Evolutionary conservation across 1,140 invertebrate genomes (phyloP).

Genomic region (Protaetia brevitarsis): DNA sequence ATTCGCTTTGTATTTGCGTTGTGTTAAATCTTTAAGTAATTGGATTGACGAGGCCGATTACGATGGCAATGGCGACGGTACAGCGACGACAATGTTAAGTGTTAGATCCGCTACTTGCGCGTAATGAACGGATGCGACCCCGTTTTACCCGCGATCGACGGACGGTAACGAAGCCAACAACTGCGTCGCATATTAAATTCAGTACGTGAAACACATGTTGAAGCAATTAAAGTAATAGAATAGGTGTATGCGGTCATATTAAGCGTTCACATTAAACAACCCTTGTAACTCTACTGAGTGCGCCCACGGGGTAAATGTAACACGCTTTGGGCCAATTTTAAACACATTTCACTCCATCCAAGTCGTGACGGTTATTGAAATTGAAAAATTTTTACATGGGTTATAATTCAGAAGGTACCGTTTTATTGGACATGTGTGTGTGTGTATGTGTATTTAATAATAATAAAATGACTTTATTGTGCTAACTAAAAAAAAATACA

Average conservation of each 20-base stretch:
- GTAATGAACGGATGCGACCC: too few species aligned
- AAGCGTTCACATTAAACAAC: conserved; percentile 18
- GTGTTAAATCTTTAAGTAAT: conserved; percentile 1
- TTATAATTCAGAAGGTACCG: too few species aligned
- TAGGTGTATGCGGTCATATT: conserved; percentile 32
- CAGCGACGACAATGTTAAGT: too few species aligned
- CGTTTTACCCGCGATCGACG: too few species aligned
- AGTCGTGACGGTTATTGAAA: neutral
- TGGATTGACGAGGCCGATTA: neutral
- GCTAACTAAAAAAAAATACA: too few species aligned
- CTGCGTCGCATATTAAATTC: conserved; percentile 39
- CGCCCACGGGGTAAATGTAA: neutral
- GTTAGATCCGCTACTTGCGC: neutral
- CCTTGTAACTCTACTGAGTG: neutral
- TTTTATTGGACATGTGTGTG: too few species aligned
- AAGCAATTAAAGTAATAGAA: conserved; percentile 38
- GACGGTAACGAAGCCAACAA: conserved; percentile 21
- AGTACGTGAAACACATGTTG: conserved; percentile 35
- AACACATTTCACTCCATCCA: neutral
- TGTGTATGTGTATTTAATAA: too few species aligned
- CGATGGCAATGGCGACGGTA: neutral
- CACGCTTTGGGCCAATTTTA: conserved; percentile 1
- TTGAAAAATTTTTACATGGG: neutral
- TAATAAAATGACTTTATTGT: too few species aligned
- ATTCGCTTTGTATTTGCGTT: conserved; percentile 14